Base-by-base conservation (phyloP, 2,113 vertebrate species). In the Tretioscincus oriximinensis region DNA sequence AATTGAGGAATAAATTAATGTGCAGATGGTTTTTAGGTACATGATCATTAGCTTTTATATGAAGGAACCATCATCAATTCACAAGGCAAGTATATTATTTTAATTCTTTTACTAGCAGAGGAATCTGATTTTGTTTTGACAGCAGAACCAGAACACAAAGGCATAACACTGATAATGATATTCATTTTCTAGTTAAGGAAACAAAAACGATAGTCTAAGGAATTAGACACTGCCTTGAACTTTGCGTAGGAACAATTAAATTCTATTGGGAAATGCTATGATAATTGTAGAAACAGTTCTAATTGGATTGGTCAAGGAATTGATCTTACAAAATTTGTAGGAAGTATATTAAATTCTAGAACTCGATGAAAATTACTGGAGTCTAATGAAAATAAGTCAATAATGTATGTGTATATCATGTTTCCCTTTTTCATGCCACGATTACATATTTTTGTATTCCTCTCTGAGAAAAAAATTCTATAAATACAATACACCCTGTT, bases 1-100 rank as follows among this genome's bases (percentile, higher is more conserved):
- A 58, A 82, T 69, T 64, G 24, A 85, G 77, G 60, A 86, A 75
- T 81, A 93, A 92, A 90, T 80, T 87, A 86, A 91, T 91, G 88
- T 82, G 83, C 2, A 78, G 77, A 81, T 84, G 51, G 51, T 78
- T 76, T 81, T 77, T 9, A 22, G 78, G 64, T 86, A 11, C 78
- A 47, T 16, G 31, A 80, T 85, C 51, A 69, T 21, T 79, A n/a
- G 41, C 24, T 83, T 84, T 89, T 87, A 47, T 77, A 49, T 29
- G 71, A 28, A 68, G 58, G 29, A 29, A 22, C 12, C 7, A 8
- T 86, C 81, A 82, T 77, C 85, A 82, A 69, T 78, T 77, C 82
- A 54, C 81, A 84, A 3, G 68, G 67, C 79, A 84, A 78, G 35
- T 2, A 4, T 26, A 51, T 29, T 58, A 72, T 78, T 90, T 85